phyloP scores from a whole-genome alignment of 2,113 vertebrate species.

The Glareola pratincola region DNA sequence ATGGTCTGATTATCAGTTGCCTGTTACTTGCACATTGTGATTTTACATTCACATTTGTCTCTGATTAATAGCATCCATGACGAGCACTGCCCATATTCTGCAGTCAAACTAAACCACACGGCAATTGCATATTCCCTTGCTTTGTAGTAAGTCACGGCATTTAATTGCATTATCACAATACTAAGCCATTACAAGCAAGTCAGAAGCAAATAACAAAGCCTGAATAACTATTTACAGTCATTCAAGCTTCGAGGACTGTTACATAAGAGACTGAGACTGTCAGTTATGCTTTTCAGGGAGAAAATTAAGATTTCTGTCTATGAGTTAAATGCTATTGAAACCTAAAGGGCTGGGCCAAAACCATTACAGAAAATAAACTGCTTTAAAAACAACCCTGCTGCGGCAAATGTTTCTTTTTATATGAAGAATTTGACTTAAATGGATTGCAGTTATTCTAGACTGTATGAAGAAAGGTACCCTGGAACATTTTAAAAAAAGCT shows the following conservation, averaged over 20 bases:
- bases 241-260: neutral
- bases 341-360: neutral
- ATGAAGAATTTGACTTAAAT: conserved; percentile 44
- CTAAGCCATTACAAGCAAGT: neutral
- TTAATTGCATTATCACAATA: conserved; percentile 50
- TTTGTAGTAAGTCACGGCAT: neutral
- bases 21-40: neutral
- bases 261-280: neutral
- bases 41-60: neutral
- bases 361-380: conserved; percentile 29
- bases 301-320: conserved; percentile 10
- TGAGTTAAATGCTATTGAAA: conserved; percentile 27
- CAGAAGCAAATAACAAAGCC: neutral
- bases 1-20: neutral
- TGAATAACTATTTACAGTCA: neutral
- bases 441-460: conserved; percentile 18
- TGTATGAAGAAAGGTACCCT: neutral
- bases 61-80: neutral
- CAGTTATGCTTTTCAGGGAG: neutral
- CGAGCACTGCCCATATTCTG: neutral
- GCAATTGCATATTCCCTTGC: neutral
- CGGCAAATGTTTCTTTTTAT: conserved; percentile 35
- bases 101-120: neutral
- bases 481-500: conserved; percentile 35
- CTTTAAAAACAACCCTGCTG: conserved; percentile 15